These are phyloP conservation scores for Tetropium fuscum DNA, from an alignment of 2,888 invertebrate genomes.

Conservation along the genomic window DNA sequence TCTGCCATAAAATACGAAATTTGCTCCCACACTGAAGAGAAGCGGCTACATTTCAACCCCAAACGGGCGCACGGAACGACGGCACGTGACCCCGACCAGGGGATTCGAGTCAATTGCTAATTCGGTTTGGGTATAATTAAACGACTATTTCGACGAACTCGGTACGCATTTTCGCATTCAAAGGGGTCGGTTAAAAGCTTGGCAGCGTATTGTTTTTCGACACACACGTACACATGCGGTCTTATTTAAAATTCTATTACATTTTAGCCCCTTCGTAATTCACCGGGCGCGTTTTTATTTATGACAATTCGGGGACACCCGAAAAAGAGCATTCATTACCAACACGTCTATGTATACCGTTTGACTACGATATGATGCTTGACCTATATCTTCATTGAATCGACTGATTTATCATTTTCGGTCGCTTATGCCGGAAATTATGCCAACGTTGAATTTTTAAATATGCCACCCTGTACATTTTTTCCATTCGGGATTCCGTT, in stretches of 20 bases:
- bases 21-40: no score
- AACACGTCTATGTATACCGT: background rate
- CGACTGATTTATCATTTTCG: no score
- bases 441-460: no score
- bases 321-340: background rate
- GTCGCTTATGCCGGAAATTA: no score
- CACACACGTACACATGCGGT: constrained; percentile 34
- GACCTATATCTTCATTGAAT: no score
- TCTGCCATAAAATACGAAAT: no score
- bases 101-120: constrained; percentile 38
- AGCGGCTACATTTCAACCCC: no score
- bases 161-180: constrained; percentile 17
- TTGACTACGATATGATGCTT: no score
- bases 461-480: no score
- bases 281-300: constrained; percentile 19
- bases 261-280: constrained; percentile 26
- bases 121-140: constrained; percentile 42
- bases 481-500: no score
- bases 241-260: constrained; percentile 37
- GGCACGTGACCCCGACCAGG: constrained; percentile 29
- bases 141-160: constrained; percentile 31
- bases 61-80: background rate
- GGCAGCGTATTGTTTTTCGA: constrained; percentile 26
- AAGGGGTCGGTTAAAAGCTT: constrained; percentile 20
- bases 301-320: background rate